These are phyloP conservation scores for Xylota sylvarum DNA, from an alignment of 2,888 invertebrate species.

Conservation along the genomic window DNA sequence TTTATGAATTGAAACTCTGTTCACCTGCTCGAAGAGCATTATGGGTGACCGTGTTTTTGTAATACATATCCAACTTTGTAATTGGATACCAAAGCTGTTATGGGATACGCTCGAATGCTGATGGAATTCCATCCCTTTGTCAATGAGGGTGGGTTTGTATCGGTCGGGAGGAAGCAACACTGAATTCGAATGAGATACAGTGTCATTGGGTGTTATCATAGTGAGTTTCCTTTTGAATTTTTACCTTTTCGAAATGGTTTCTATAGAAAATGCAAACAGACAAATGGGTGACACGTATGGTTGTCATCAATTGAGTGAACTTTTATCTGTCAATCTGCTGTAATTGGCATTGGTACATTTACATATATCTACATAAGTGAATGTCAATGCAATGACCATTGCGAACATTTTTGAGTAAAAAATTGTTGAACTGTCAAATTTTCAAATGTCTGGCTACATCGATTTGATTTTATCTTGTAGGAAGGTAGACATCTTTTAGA, in stretches of 20 bases:
- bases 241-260: background rate
- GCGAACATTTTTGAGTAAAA: too few species aligned
- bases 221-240: background rate
- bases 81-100: slow-evolving; percentile 18
- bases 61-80: background rate
- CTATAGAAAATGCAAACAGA: too few species aligned
- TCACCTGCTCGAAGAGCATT: background rate
- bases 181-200: background rate
- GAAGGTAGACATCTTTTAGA: too few species aligned
- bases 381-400: too few species aligned
- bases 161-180: background rate
- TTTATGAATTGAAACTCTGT: slow-evolving; percentile 10
- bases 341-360: too few species aligned
- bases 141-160: too few species aligned
- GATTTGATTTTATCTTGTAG: too few species aligned
- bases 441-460: too few species aligned
- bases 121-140: slow-evolving; percentile 1
- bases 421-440: too few species aligned
- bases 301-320: too few species aligned
- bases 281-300: background rate
- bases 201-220: background rate
- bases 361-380: too few species aligned
- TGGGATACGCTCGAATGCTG: slow-evolving; percentile 20
- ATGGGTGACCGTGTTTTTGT: background rate
- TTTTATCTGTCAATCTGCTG: too few species aligned